Base-by-base conservation (phyloP, 2,888 invertebrate genomes). In the Reticulitermes lucifugus region DNA sequence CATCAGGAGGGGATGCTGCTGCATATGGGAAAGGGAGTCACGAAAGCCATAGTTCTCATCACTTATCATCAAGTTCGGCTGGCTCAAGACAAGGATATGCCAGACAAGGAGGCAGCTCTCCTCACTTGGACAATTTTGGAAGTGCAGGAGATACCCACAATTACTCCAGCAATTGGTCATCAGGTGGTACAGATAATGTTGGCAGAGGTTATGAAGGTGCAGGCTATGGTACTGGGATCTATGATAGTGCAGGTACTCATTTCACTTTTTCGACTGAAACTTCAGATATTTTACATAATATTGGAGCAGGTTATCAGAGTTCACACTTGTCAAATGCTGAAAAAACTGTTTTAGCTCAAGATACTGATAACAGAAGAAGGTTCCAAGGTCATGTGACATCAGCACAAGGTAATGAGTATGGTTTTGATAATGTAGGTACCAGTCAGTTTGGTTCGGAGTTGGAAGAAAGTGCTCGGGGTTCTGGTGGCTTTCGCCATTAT, bases 381-480 rank as follows among this genome's bases (percentile, higher is more conserved):
- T 73, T 25, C 0, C 25, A 25, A 70, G 2, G n/a, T n/a, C 70
- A 29, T 70, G 10, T 5, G n/a, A 9, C 70, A 14, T 55, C 18
- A 18, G 14, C 55, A 18, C 55, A 55, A 55, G 55, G 14, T 55
- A 55, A 18, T 55, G 18, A 43, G 6, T 46, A 46, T 46, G 46
- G 46, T 41, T 55, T 25, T 51, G 22, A 55, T 79, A 59, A 35
- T 59, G 21, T 18, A 21, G 80, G 80, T 80, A 18, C 21, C 9
- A 60, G 25, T 22, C 60, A 35, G 12, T 80, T 60, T 60, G 41
- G 41, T 22, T 59, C 80, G 10, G 59, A 70, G n/a, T 29, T 81
- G n/a, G 81, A 81, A n/a, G 70, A 81, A 10, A 60, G 41, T 70
- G 81, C 81, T 70, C 81, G 65, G 4, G 81, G 81, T 18, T 65